These are phyloP conservation scores for Rhabdornis inornatus DNA, from an alignment of 2,113 vertebrate genomes.

Conservation along the genomic window DNA sequence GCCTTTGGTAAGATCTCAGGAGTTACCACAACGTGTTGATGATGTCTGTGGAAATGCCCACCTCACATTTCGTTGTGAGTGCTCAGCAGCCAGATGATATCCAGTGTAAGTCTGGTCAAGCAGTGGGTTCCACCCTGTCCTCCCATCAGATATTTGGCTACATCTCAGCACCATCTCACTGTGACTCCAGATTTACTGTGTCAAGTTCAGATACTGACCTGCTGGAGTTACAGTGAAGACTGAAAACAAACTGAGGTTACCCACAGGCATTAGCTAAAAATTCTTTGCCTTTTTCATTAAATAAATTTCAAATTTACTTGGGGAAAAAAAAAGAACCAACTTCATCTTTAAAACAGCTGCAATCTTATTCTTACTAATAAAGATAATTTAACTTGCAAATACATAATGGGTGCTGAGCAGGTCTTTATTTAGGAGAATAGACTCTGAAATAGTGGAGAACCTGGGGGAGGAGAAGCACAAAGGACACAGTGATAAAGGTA, in stretches of 20 bases:
- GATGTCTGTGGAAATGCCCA: background rate
- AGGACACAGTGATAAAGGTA: background rate
- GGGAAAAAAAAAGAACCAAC: background rate
- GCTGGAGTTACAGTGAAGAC: background rate
- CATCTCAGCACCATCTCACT: rapidly evolving
- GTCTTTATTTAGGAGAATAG: background rate
- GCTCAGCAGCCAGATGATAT: background rate
- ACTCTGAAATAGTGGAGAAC: background rate
- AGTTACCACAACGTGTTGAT: background rate
- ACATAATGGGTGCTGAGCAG: background rate
- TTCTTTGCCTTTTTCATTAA: background rate
- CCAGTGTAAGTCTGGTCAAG: background rate
- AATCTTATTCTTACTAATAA: background rate
- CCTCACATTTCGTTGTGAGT: background rate
- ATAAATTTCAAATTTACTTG: background rate
- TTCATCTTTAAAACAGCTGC: background rate
- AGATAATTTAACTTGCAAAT: background rate
- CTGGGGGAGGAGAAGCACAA: background rate
- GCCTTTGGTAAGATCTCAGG: background rate
- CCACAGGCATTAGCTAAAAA: background rate
- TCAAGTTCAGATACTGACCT: background rate
- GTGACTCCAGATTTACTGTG: background rate
- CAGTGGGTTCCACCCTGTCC: background rate
- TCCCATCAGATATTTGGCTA: background rate
- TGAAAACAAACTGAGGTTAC: background rate